These are phyloP conservation scores for Melipona beecheii DNA, from an alignment of 2,888 invertebrate species.

Conservation along the genomic window DNA sequence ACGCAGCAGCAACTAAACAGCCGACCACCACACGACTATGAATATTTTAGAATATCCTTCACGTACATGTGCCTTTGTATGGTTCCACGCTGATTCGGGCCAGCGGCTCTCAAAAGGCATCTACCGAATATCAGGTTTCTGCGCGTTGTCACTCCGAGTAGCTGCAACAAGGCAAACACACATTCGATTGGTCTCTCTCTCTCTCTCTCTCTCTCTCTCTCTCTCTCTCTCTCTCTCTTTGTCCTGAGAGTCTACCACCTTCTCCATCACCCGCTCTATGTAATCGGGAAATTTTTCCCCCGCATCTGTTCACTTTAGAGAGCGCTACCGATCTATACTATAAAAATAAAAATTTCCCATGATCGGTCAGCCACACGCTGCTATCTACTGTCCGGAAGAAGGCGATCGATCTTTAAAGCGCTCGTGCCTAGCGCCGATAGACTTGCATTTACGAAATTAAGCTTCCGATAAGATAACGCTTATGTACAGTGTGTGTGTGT, in stretches of 20 bases:
- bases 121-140: constrained; percentile 43
- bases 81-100: constrained; percentile 59
- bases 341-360: background rate
- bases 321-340: background rate
- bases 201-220: too few species aligned
- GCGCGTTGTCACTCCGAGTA: constrained; percentile 24
- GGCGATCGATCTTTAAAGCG: constrained; percentile 22
- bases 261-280: background rate
- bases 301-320: background rate
- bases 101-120: constrained; percentile 61
- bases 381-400: too few species aligned
- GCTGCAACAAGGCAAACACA: constrained; percentile 27
- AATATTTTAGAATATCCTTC: constrained; percentile 62
- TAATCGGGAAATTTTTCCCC: background rate
- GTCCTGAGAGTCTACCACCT: background rate
- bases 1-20: constrained; percentile 21
- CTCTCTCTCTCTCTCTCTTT: too few species aligned
- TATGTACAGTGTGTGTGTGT: too few species aligned
- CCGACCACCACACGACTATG: constrained; percentile 52
- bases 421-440: background rate
- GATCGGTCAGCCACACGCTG: too few species aligned
- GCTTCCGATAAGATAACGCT: constrained; percentile 47
- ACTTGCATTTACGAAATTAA: constrained; percentile 45
- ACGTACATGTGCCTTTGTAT: constrained; percentile 51
- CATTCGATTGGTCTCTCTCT: constrained; percentile 13